These are phyloP conservation scores for Dinocampus coccinellae DNA, from an alignment of 2,888 invertebrate genomes.

Conservation along the genomic window DNA sequence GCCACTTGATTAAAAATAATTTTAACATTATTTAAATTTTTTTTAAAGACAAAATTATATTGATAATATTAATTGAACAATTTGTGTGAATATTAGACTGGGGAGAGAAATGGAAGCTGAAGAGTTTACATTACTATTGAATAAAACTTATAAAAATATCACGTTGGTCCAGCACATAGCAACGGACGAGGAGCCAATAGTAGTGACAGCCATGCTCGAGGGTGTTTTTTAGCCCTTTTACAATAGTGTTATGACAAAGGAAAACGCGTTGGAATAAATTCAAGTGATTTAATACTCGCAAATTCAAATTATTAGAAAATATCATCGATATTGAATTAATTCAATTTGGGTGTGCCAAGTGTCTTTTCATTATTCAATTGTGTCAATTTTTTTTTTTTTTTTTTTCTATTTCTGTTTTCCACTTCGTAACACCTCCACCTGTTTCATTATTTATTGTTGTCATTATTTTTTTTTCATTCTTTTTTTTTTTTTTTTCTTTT, in stretches of 20 bases:
- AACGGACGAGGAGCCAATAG: slow-evolving; percentile 46
- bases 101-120: slow-evolving; percentile 65
- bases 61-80: neutral
- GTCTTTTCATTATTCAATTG: neutral
- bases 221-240: slow-evolving; percentile 45
- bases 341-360: neutral
- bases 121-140: slow-evolving; percentile 51
- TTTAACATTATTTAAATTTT: neutral
- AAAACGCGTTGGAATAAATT: slow-evolving; percentile 34
- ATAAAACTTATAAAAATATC: slow-evolving; percentile 43
- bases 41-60: neutral
- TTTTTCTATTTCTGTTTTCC: neutral
- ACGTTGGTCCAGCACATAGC: slow-evolving; percentile 52
- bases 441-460: too few relatives aligned
- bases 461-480: too few relatives aligned
- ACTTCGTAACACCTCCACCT: too few relatives aligned
- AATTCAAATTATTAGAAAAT: neutral
- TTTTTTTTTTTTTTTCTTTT: too few relatives aligned
- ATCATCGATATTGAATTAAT: neutral
- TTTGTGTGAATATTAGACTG: neutral
- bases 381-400: neutral
- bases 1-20: slow-evolving; percentile 20
- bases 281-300: neutral
- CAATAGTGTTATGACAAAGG: slow-evolving; percentile 51
- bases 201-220: slow-evolving; percentile 54